phyloP scores from a whole-genome alignment of 1,140 invertebrate genomes.

The Trialeurodes vaporariorum region DNA sequence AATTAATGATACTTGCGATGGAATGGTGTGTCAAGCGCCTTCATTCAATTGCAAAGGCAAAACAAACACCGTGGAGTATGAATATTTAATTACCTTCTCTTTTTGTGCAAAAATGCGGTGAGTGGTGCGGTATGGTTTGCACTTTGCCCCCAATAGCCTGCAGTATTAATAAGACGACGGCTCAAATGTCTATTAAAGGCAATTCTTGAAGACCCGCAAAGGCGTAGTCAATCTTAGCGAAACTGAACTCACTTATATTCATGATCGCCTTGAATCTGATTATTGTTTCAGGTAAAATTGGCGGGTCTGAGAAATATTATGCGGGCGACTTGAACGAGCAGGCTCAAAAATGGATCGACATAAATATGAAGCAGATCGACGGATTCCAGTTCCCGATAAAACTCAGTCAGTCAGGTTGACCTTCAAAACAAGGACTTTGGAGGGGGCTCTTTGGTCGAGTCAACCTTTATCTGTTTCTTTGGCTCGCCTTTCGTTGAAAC shows the following conservation, averaged over 20 bases:
- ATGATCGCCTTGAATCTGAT: background rate
- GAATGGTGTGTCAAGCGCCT: too few species aligned
- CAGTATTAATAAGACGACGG: background rate
- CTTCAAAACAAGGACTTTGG: too few species aligned
- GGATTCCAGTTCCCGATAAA: background rate
- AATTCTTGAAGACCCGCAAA: background rate
- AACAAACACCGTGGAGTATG: too few species aligned
- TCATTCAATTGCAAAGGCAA: too few species aligned
- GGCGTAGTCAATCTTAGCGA: too few species aligned
- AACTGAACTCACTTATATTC: too few species aligned
- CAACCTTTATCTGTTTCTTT: too few species aligned
- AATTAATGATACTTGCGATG: too few species aligned
- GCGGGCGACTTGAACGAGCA: constrained; percentile 18
- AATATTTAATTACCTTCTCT: too few species aligned
- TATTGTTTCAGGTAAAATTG: background rate
- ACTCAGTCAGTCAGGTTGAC: background rate
- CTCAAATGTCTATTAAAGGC: background rate
- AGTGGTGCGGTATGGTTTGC: too few species aligned
- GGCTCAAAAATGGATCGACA: constrained; percentile 22
- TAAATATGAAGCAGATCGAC: constrained; percentile 13
- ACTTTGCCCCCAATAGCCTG: background rate
- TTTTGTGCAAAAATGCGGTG: background rate
- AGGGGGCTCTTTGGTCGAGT: too few species aligned
- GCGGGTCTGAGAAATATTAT: background rate
- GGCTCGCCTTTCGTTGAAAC: too few species aligned